Evolutionary conservation across 2,113 vertebrate species (phyloP).

Genomic region (Ptilonorhynchus violaceus): DNA sequence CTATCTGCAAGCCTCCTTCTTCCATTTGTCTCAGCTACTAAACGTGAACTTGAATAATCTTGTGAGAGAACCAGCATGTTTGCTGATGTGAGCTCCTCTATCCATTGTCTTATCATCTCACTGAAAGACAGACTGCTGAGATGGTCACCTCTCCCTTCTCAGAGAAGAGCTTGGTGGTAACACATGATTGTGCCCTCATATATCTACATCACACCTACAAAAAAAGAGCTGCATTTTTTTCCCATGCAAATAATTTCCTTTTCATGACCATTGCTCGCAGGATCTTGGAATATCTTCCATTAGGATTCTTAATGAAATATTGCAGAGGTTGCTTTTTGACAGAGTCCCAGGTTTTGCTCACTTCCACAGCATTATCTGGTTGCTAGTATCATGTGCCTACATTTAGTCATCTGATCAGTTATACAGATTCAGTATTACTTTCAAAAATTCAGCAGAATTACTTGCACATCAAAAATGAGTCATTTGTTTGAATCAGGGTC

Average conservation of each 20-base stretch:
- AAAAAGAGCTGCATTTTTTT: neutral
- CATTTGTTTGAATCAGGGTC: slow-evolving; percentile 27
- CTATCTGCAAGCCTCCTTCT: neutral
- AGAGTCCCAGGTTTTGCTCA: neutral
- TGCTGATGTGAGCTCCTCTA: neutral
- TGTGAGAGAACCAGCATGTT: neutral
- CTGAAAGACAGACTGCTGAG: neutral
- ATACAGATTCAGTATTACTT: neutral
- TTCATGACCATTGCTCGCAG: neutral
- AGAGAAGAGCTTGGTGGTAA: neutral
- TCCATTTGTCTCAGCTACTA: neutral
- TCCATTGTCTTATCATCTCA: neutral
- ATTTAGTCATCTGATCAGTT: slow-evolving; percentile 24
- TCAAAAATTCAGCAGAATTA: slow-evolving; percentile 27
- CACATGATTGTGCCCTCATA: neutral
- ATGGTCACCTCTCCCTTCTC: neutral
- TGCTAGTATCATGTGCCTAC: neutral
- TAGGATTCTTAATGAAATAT: slow-evolving; percentile 10
- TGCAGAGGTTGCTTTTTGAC: neutral
- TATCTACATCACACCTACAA: neutral
- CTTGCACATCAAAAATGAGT: slow-evolving; percentile 1
- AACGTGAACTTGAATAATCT: neutral
- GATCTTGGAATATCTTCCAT: neutral
- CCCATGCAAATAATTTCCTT: neutral
- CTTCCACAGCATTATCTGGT: neutral